These are phyloP conservation scores for Artemisiospiza belli DNA, from an alignment of 2,113 vertebrate genomes.

Conservation along the genomic window DNA sequence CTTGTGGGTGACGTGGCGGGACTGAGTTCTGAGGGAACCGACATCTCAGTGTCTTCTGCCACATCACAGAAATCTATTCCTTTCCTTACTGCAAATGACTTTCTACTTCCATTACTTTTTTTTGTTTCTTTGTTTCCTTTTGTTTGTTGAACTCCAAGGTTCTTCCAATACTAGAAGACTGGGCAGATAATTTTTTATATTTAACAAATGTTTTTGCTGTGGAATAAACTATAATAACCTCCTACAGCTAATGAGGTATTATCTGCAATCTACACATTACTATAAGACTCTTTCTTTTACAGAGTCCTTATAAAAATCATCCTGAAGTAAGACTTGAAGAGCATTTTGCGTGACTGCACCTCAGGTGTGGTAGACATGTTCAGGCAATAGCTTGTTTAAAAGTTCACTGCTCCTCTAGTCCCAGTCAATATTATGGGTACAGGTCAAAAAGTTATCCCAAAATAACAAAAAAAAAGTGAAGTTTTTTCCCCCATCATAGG, in stretches of 20 bases:
- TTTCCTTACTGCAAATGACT: background rate
- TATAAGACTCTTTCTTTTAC: background rate
- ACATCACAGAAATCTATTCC: background rate
- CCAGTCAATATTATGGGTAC: background rate
- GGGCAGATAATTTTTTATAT: background rate
- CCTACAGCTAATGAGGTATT: background rate
- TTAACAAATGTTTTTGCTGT: background rate
- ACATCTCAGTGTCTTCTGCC: background rate
- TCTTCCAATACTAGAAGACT: background rate
- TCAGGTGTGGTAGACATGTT: background rate
- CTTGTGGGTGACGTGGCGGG: background rate
- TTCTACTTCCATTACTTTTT: background rate
- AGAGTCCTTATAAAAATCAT: background rate
- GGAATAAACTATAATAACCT: background rate
- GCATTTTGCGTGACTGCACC: background rate
- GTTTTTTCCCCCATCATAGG: fast-evolving
- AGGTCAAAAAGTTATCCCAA: background rate
- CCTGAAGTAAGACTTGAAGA: background rate
- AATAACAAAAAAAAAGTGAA: background rate
- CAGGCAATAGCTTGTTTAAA: background rate
- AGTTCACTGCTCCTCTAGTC: background rate
- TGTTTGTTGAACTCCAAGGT: background rate
- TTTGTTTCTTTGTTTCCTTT: background rate
- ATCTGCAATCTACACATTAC: background rate
- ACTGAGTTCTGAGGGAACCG: background rate